Conservation (phyloP, 1,140 invertebrate genomes). For the Ostrea denselamellosa region DNA sequence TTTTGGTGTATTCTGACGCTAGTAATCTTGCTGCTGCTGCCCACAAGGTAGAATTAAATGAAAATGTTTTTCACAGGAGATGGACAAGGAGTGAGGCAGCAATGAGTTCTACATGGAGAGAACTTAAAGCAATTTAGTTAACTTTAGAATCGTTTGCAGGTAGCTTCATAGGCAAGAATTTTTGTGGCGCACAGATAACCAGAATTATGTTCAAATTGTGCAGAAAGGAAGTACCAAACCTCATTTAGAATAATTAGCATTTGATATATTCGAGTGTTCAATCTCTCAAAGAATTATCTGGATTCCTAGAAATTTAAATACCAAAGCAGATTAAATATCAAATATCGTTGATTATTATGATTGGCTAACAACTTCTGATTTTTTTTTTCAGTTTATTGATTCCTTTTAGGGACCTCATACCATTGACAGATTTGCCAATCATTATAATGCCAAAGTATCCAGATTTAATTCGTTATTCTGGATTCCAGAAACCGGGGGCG, state of each 20-base stretch:
- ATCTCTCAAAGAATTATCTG: neutral
- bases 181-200: constrained; percentile 12
- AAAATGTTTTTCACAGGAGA: no score
- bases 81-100: no score
- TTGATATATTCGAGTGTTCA: neutral
- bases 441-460: neutral
- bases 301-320: constrained; percentile 31
- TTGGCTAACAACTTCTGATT: neutral
- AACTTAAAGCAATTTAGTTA: constrained; percentile 23
- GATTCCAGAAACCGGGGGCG: neutral
- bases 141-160: neutral
- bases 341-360: constrained; percentile 39
- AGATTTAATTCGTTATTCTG: constrained; percentile 47
- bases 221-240: constrained; percentile 8
- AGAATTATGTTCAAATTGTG: constrained; percentile 44
- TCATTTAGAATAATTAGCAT: constrained; percentile 17
- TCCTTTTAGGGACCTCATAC: no score
- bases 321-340: neutral
- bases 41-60: no score
- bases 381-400: constrained; percentile 39
- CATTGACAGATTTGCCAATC: constrained; percentile 21
- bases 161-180: neutral
- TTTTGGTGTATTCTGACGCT: no score
- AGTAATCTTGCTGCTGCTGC: no score
- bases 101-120: no score